Base-by-base conservation (phyloP, 2,797 vertebrate species). In the Notamacropus eugenii region DNA sequence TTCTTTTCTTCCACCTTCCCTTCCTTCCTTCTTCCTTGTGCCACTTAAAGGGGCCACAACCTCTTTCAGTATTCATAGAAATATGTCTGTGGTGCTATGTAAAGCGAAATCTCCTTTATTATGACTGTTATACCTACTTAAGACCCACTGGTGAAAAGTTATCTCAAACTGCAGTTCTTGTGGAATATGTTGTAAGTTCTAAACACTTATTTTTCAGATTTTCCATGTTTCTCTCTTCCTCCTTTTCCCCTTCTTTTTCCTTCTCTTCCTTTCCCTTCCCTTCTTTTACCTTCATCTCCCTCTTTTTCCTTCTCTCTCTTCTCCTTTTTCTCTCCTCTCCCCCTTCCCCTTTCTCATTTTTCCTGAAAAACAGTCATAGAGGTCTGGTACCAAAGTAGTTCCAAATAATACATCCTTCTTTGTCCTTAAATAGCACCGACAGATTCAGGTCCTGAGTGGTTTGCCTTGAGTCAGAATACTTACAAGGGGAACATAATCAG, bases 401-500 rank as follows among this genome's bases (percentile, higher is more conserved):
- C 29, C 29, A 55, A 91, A 34, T 19, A 54, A 19, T 34, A 91
- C 54, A 34, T 54, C 28, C 52, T 55, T 91, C 57, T 93, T 91
- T 29, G 82, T 93, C 90, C 27, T 93, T 82, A 57, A 92, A 56
- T n/a, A 92, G 92, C 93, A 94, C 91, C 97, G 95, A 74, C 92
- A 87, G 92, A 62, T 96, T 96, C 56, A 92, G 94, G 46, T 94
- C 93, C 92, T 55, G 54, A 58, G 2, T 13, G 34, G 57, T 96
- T 97, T 95, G 29, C 90, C 59, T 22, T 94, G 93, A 97, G 92
- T 97, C 94, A 96, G 94, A 96, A 94, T 93, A 95, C 82, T 95
- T 96, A 97, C 62, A 67, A 95, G 55, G 82, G 91, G 82, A 95
- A 92, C 90, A 94, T 92, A 95, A 94, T 93, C 82, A 46, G 40